phyloP scores from a whole-genome alignment of 2,113 vertebrate species.

The Sinocyclocheilus grahami region DNA sequence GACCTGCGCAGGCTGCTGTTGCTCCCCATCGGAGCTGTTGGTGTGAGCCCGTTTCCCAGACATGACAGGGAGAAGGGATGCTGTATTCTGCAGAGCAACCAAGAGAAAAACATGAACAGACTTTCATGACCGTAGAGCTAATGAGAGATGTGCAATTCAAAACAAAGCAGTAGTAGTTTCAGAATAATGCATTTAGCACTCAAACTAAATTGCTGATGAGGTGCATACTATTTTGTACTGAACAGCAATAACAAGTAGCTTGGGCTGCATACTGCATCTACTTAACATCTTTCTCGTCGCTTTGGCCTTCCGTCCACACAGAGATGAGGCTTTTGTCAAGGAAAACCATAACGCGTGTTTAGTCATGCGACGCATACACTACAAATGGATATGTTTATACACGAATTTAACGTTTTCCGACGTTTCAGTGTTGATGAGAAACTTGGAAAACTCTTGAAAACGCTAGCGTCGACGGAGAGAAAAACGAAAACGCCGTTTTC shows the following conservation, averaged over 20 bases:
- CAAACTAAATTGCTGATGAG: background rate
- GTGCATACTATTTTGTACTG: background rate
- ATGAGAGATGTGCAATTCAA: background rate
- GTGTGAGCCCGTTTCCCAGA: slow-evolving; percentile 67
- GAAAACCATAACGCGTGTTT: too few relatives aligned
- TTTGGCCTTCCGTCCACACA: background rate
- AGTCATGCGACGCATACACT: too few relatives aligned
- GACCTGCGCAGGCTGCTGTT: slow-evolving; percentile 70
- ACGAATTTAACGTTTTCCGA: too few relatives aligned
- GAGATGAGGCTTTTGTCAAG: background rate
- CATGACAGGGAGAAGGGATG: slow-evolving; percentile 73
- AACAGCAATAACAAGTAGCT: background rate
- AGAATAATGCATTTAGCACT: background rate
- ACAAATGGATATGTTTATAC: too few relatives aligned
- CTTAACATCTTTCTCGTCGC: background rate
- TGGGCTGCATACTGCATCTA: background rate
- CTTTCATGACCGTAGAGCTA: background rate
- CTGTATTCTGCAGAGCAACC: slow-evolving; percentile 43
- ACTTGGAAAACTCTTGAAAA: too few relatives aligned
- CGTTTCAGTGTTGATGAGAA: too few relatives aligned
- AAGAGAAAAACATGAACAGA: background rate
- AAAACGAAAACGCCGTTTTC: background rate
- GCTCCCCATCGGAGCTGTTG: slow-evolving; percentile 58
- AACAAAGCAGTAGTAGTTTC: background rate
- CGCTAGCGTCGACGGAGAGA: background rate